Base-by-base conservation (phyloP, 2,797 vertebrate genomes). In the Alcedo quadribrachys region DNA sequence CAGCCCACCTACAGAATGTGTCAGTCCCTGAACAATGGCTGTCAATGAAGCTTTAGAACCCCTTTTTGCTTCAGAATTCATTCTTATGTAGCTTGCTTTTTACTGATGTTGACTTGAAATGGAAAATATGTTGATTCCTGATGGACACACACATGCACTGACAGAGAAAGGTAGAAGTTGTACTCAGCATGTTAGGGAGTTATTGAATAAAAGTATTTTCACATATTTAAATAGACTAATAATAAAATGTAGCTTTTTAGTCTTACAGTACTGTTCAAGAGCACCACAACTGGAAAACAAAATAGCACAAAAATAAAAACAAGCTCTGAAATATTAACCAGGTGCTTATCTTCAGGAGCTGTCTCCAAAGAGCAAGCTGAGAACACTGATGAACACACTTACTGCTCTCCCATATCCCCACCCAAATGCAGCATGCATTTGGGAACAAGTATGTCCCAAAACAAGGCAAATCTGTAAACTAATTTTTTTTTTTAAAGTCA, bases 1-100 rank as follows among this genome's bases (percentile, higher is more conserved):
- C 83, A 81, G 69, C 33, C 55, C 70, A 82, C 85, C 79, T 58
- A 88, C 74, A 83, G 50, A 90, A 71, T 87, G 87, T 57, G 73
- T 42, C 88, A 93, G 77, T n/a, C 15, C 22, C 48, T 50, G 30
- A 86, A 93, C 81, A 85, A 88, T 21, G 65, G 19, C 45, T 85
- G 62, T 32, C 46, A 87, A 61, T 3, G 14, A 66, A 76, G 67
- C 53, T 57, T 86, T 50, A 50, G 48, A 50, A 50, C 15, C 48
- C 48, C 25, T 9, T 50, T 50, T 27, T 50, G 48, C 25, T 50
- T 27, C 25, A 27, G 46, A 78, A 88, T 27, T 45, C 67, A 55
- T 79, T 73, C 62, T 79, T 37, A 19, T 11, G 22, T 6, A 66
- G 53, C 35, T 70, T 73, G n/a, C 11, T 33, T 20, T 88, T 85